Evolutionary conservation across 2,888 invertebrate species (phyloP).

Genomic region (Acanthosepion lycidas): DNA sequence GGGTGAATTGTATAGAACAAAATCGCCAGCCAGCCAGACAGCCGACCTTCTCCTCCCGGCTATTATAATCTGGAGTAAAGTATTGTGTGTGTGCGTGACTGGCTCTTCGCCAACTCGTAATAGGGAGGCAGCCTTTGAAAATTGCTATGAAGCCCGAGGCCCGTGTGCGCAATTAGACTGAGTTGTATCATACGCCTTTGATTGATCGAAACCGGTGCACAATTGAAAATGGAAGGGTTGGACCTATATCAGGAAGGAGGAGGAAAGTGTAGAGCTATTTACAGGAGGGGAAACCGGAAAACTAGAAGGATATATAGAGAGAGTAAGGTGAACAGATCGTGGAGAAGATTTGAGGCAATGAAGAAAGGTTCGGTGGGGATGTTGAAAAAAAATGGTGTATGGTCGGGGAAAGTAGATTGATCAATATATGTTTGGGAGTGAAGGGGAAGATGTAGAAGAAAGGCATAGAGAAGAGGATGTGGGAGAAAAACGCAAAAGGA

Average conservation of each 20-base stretch:
- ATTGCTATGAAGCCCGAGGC: constrained; percentile 20
- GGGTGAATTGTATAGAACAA: neutral
- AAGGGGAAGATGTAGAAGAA: neutral
- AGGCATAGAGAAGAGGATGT: too few relatives aligned
- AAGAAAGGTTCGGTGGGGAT: too few relatives aligned
- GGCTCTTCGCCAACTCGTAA: neutral
- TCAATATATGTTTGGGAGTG: neutral
- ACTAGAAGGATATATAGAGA: neutral
- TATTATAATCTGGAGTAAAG: neutral
- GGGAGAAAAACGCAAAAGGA: neutral
- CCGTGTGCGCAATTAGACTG: neutral
- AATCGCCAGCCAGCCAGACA: neutral
- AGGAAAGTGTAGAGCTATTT: neutral
- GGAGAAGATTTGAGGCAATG: too few relatives aligned
- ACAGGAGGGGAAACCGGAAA: neutral
- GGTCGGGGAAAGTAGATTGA: neutral
- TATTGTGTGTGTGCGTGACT: neutral
- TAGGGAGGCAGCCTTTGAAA: constrained; percentile 23
- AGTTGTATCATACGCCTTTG: constrained; percentile 23
- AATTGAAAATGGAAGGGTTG: neutral
- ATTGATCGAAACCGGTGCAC: neutral
- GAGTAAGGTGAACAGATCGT: neutral
- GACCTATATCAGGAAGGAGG: neutral
- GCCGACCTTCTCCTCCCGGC: neutral
- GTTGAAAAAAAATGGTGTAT: too few relatives aligned